Evolutionary conservation across 2,113 vertebrate species (phyloP), one percentile per base, ranked within the genome.

Genomic region (Tenrec ecaudatus): DNA sequence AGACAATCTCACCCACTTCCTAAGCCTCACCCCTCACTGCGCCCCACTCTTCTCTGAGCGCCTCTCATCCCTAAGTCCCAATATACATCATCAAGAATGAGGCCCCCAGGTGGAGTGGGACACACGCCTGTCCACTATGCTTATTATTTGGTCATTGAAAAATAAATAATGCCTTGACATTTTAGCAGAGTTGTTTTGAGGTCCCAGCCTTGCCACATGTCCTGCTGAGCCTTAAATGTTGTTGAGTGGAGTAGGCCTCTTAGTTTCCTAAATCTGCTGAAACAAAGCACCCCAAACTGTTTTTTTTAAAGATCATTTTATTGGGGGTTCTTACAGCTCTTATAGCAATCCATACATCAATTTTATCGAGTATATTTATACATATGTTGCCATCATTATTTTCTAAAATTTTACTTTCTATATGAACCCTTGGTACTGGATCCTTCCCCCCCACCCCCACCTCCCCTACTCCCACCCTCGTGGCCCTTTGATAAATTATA

Each of bases 141-240:
- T 1, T 79, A 20, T 64, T 87, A 60, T 69, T 94, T 86, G 27
- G 9, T 80, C 5, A 47, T 47, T 47, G 57, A 71, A 86, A 36
- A 14, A n/a, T 9, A 86, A 38, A 47, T 47, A 1, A 6, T n/a
- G n/a, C 33, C 29, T 92, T 82, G 33, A 78, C 9, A 53, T 90
- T 85, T 94, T 85, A 40, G 25, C 71, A 71, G 40, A 91, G 17
- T 62, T 60, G 6, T 88, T 81, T 86, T 79, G 90, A 84, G 36
- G 29, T 27, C 43, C 43, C 43, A 47, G 43, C 43, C 76, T 88
- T 77, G 53, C 87, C 75, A 76, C 84, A 88, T 93, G n/a, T 75
- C 53, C 60, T 58, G 53, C 58, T 88, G 82, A 73, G 43, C 77
- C 88, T 94, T 92, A 43, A 95, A 31, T 33, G 64, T 84, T 78